Evolutionary conservation across 2,797 vertebrate genomes (phyloP).

Genomic region (Pteropus rufus): DNA sequence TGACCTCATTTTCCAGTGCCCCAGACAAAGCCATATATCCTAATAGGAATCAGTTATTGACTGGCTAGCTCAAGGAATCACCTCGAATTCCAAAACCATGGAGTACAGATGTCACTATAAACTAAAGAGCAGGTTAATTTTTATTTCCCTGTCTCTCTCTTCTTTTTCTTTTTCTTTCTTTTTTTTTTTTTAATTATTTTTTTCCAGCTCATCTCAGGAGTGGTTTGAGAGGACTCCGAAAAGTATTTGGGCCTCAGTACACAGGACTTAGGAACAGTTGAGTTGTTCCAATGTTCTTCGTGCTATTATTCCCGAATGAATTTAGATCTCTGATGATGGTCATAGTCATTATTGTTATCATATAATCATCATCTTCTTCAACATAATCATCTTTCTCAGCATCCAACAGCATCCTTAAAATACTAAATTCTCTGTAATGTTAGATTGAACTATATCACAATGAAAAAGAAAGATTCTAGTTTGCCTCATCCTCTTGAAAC

Average conservation of each 20-base stretch:
- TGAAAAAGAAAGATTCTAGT: neutral
- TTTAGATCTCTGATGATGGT: neutral
- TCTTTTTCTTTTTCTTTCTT: fast-evolving
- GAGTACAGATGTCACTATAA: neutral
- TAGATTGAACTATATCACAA: neutral
- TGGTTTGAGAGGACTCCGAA: neutral
- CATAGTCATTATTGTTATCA: neutral
- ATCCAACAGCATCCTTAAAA: neutral
- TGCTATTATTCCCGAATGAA: neutral
- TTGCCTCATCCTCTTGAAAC: neutral
- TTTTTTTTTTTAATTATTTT: neutral
- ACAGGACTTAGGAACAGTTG: neutral
- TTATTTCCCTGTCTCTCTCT: neutral
- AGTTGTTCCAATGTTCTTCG: neutral
- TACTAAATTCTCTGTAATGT: neutral
- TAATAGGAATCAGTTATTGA: neutral
- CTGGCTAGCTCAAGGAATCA: neutral
- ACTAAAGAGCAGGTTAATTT: neutral
- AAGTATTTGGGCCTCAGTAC: neutral
- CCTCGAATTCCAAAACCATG: neutral
- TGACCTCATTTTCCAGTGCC: neutral
- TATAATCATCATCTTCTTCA: neutral
- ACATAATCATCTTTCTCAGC: neutral
- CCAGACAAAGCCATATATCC: neutral
- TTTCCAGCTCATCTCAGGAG: neutral